phyloP scores from a whole-genome alignment of 2,888 invertebrate species.

The Drosophila kanekoi region DNA sequence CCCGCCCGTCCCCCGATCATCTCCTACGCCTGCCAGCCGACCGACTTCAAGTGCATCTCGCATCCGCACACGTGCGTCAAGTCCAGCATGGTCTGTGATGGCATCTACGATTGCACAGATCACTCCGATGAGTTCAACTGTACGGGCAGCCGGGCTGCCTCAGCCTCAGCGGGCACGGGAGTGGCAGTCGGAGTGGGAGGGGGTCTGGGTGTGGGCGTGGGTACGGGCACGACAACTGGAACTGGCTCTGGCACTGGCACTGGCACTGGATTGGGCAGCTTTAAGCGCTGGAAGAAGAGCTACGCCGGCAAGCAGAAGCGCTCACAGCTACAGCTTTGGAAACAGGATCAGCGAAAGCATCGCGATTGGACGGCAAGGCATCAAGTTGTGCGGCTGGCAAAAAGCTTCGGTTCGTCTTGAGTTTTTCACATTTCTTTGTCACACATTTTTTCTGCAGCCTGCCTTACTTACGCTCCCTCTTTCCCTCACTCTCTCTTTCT shows the following conservation, averaged over 20 bases:
- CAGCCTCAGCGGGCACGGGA: not conserved
- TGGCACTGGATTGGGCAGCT: constrained; percentile 20
- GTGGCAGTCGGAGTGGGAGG: constrained; percentile 3
- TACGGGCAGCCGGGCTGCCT: constrained; percentile 20
- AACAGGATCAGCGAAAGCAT: constrained; percentile 6
- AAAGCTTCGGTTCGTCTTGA: constrained; percentile 83
- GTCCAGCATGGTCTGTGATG: constrained; percentile 86
- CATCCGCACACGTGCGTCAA: constrained; percentile 84
- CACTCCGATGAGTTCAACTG: constrained; percentile 89
- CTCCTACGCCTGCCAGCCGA: constrained; percentile 78
- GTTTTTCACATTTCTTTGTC: constrained; percentile 29
- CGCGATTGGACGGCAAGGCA: constrained; percentile 25
- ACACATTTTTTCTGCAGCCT: constrained; percentile 22
- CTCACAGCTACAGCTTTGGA: constrained; percentile 8
- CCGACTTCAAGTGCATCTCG: constrained; percentile 84
- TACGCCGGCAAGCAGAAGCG: constrained; percentile 19
- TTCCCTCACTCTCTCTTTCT: not conserved
- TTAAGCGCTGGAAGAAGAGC: constrained; percentile 84
- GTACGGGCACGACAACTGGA: not conserved
- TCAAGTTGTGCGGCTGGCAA: constrained; percentile 40
- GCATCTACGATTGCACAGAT: constrained; percentile 86
- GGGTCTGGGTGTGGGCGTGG: not conserved
- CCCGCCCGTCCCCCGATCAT: constrained; percentile 44
- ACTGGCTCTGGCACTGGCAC: not conserved
- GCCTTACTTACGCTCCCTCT: not conserved